A percentile compares a stretch with the other conserved stretches of the same genome.
These are phyloP conservation scores for Malthinus flaveolus DNA, from an alignment of 2,888 invertebrate genomes.

Conservation along the genomic window DNA sequence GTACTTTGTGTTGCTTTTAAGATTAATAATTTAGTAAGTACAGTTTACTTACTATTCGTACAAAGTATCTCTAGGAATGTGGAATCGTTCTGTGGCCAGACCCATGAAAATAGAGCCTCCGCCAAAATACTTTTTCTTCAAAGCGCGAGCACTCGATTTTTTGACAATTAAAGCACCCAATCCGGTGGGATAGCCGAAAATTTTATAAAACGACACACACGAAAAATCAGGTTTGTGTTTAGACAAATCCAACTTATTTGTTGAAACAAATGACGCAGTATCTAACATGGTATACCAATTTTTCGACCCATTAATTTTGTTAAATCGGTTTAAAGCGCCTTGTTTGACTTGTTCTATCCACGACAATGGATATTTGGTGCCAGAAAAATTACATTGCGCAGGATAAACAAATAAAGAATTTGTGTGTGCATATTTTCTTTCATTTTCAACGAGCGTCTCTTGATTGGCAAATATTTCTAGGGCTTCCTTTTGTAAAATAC, in stretches of 20 bases:
- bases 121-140: slow-evolving; percentile 82
- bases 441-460: not conserved
- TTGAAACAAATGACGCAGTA: slow-evolving; percentile 80
- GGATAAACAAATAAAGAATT: slow-evolving; percentile 81
- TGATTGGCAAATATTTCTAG: slow-evolving; percentile 44
- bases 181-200: slow-evolving; percentile 96
- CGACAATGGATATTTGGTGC: slow-evolving; percentile 81
- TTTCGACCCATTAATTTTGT: slow-evolving; percentile 45
- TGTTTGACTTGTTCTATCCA: slow-evolving; percentile 68
- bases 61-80: slow-evolving; percentile 68
- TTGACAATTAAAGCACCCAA: slow-evolving; percentile 85
- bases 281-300: slow-evolving; percentile 81
- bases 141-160: slow-evolving; percentile 62
- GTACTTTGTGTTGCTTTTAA: too few relatives aligned
- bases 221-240: slow-evolving; percentile 83
- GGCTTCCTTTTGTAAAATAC: slow-evolving; percentile 64
- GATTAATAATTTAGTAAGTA: not conserved
- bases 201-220: slow-evolving; percentile 93
- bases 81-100: slow-evolving; percentile 70
- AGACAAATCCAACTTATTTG: slow-evolving; percentile 76
- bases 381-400: slow-evolving; percentile 95
- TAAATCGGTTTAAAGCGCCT: slow-evolving; percentile 59
- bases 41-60: slow-evolving; percentile 67
- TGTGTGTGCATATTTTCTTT: slow-evolving; percentile 5
- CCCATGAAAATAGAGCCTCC: slow-evolving; percentile 92